Evolutionary conservation across 2,113 vertebrate genomes (phyloP), one percentile per base, ranked within the genome.

Genomic region (Pelusios castaneus): DNA sequence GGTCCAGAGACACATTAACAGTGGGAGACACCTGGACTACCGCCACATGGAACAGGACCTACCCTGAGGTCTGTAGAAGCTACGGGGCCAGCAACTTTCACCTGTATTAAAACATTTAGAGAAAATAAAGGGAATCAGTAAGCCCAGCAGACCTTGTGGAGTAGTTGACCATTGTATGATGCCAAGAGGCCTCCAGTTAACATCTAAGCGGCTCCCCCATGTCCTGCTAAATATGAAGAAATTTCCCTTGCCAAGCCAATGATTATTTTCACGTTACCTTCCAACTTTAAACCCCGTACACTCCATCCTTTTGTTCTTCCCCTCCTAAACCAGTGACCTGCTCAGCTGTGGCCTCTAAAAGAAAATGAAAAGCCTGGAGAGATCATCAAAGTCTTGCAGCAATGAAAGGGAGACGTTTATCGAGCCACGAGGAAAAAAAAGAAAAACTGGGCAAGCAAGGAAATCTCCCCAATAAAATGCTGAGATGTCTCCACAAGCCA

Each of bases 81-180:
- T 1, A 10, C 41, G 4, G 34, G n/a, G 21, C 47, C 27, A 41
- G 2, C 14, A 4, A 2, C 10, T 25, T n/a, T 84, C 45, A 43
- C 56, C 31, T 79, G 56, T 58, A 8, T 45, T 51, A 10, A 47
- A n/a, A 77, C 43, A 8, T 2, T 49, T 29, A 77, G 22, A 17
- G 75, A 77, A 77, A 77, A 25, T 8, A 31, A 34, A 21, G 76
- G 21, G 76, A 78, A 8, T 78, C 3, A 49, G 25, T 17, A 34
- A 1, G 14, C 10, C 47, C 34, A 7, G 56, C 2, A 22, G 17
- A 34, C 88, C 25, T 54, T 1, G 51, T 0, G 31, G 51, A 38
- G 38, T 43, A 63, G 81, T 29, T 76, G 76, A 31, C 27, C 16
- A 41, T 51, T 79, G 31, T 38, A 4, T 0, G 29, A 3, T 21